A percentile compares a stretch with the other conserved stretches of the same genome.
These are phyloP conservation scores for Villa cingulata DNA, from an alignment of 2,888 invertebrate genomes.

Conservation along the genomic window DNA sequence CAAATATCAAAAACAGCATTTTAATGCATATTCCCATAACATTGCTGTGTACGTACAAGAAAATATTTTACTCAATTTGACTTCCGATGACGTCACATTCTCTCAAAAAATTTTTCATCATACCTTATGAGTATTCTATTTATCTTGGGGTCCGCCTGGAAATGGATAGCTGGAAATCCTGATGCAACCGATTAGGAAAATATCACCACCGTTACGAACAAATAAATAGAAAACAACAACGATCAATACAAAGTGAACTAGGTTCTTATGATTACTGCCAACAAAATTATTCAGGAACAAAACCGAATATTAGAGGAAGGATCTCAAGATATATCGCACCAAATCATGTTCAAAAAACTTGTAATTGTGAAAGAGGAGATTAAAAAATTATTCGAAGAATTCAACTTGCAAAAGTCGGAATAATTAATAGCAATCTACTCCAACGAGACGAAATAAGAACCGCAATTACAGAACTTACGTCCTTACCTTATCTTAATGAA, in stretches of 20 bases:
- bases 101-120: too few species aligned
- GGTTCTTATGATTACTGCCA: neutral
- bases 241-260: constrained; percentile 5
- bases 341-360: constrained; percentile 1
- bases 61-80: too few species aligned
- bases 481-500: too few species aligned
- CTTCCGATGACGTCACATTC: too few species aligned
- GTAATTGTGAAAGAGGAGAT: neutral
- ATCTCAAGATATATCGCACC: neutral
- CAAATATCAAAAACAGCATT: too few species aligned
- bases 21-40: too few species aligned
- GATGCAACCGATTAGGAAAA: too few species aligned
- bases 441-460: neutral
- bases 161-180: too few species aligned
- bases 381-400: neutral
- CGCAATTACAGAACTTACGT: neutral
- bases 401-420: neutral
- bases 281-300: neutral
- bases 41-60: too few species aligned
- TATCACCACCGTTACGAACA: constrained; percentile 1
- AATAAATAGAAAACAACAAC: constrained; percentile 2
- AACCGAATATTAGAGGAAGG: neutral
- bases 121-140: too few species aligned
- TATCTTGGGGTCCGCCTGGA: constrained; percentile 6
- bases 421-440: neutral